Conservation (phyloP, 1,140 invertebrate genomes). For the Uloborus diversus region DNA sequence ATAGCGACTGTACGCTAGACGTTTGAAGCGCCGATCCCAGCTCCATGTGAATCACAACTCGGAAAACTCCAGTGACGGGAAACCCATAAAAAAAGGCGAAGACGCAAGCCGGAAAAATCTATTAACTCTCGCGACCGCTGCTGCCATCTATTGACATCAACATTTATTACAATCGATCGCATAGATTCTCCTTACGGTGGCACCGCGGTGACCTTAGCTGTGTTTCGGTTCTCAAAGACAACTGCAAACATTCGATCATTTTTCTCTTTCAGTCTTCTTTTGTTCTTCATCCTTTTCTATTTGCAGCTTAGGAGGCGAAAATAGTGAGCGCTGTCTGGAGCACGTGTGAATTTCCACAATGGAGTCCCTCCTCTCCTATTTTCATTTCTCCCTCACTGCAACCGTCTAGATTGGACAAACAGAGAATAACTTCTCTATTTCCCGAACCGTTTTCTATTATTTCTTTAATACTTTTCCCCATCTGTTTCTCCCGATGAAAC, state of each 20-base stretch:
- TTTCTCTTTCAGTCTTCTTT: background rate
- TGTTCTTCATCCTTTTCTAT: constrained; percentile 1
- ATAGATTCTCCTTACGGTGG: constrained; percentile 51
- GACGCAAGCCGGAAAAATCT: background rate
- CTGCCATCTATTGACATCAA: constrained; percentile 20
- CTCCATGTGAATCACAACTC: constrained; percentile 47
- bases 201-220: constrained; percentile 39
- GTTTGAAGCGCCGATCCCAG: background rate
- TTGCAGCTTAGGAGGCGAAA: constrained; percentile 26
- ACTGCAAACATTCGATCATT: constrained; percentile 56
- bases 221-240: constrained; percentile 50
- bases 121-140: background rate
- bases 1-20: constrained; percentile 34
- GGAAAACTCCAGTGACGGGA: constrained; percentile 7
- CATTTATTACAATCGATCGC: constrained; percentile 15
- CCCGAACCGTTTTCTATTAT: too few species aligned
- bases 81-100: background rate
- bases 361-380: constrained; percentile 12
- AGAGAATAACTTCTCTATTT: background rate
- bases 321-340: constrained; percentile 41
- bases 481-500: background rate
- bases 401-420: constrained; percentile 2
- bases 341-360: constrained; percentile 51
- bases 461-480: background rate
- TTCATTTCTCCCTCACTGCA: background rate